These are phyloP conservation scores for Percina caprodes DNA, from an alignment of 2,113 vertebrate species.

Conservation along the genomic window DNA sequence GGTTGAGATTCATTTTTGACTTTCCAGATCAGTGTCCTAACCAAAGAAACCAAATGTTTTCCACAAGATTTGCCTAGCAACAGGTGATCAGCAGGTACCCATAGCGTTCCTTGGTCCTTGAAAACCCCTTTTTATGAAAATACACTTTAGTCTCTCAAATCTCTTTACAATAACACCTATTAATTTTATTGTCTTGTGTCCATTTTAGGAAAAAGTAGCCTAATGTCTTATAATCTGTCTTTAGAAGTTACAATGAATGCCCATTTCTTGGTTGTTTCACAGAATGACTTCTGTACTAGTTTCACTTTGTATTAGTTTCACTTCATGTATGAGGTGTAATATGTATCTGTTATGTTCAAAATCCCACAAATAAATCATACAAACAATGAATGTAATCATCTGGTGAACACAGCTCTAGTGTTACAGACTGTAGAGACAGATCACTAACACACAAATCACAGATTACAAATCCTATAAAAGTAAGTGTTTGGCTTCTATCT, in stretches of 20 bases:
- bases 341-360: too few relatives aligned
- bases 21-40: conserved; percentile 15
- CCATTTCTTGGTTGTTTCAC: too few relatives aligned
- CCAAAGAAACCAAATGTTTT: conserved; percentile 9
- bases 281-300: too few relatives aligned
- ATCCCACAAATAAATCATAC: too few relatives aligned
- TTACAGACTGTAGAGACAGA: background rate
- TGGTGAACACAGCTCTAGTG: background rate
- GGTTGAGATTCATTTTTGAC: conserved; percentile 15
- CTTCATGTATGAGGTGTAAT: too few relatives aligned
- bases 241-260: background rate
- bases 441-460: background rate
- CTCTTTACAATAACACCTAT: background rate
- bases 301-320: too few relatives aligned
- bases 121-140: conserved; percentile 15
- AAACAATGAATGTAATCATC: background rate
- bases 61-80: conserved; percentile 54
- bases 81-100: conserved; percentile 44
- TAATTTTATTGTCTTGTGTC: background rate
- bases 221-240: background rate
- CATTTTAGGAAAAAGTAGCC: background rate
- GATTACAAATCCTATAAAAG: background rate
- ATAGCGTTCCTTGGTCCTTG: background rate
- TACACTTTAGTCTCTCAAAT: background rate
- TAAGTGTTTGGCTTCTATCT: background rate